phyloP scores from a whole-genome alignment of 2,797 vertebrate genomes.

The Sylvilagus floridanus region DNA sequence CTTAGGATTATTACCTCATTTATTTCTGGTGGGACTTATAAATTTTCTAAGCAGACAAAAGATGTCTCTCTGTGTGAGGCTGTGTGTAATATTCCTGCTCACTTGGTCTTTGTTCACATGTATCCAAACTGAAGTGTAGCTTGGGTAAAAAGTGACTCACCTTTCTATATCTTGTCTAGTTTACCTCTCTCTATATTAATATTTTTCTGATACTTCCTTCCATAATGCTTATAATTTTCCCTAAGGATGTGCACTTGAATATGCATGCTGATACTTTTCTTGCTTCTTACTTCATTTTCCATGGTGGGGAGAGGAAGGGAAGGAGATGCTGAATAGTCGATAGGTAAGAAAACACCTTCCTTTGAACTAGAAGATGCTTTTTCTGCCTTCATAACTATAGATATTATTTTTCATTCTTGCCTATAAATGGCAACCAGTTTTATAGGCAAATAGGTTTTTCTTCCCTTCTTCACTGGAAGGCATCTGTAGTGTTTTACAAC shows the following conservation, averaged over 20 bases:
- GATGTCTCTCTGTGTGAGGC: background rate
- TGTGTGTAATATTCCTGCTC: background rate
- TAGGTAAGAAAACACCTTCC: background rate
- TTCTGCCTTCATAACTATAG: background rate
- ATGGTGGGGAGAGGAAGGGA: background rate
- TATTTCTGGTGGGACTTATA: background rate
- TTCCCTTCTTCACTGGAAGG: background rate
- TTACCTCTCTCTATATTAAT: background rate
- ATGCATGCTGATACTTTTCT: background rate
- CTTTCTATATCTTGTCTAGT: background rate
- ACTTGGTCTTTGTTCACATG: background rate
- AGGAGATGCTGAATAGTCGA: background rate
- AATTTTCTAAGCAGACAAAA: background rate
- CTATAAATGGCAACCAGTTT: background rate
- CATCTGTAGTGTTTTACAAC: slow-evolving; percentile 17
- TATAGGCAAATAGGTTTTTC: background rate
- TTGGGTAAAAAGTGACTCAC: background rate
- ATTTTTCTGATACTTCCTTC: background rate
- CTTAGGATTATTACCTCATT: background rate
- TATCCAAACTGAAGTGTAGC: background rate
- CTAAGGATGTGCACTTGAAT: background rate
- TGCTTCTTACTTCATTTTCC: background rate
- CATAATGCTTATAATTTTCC: background rate
- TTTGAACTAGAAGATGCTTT: background rate
- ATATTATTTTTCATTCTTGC: background rate